Evolutionary conservation across 2,113 vertebrate genomes (phyloP).

Genomic region (Pholis gunnellus): DNA sequence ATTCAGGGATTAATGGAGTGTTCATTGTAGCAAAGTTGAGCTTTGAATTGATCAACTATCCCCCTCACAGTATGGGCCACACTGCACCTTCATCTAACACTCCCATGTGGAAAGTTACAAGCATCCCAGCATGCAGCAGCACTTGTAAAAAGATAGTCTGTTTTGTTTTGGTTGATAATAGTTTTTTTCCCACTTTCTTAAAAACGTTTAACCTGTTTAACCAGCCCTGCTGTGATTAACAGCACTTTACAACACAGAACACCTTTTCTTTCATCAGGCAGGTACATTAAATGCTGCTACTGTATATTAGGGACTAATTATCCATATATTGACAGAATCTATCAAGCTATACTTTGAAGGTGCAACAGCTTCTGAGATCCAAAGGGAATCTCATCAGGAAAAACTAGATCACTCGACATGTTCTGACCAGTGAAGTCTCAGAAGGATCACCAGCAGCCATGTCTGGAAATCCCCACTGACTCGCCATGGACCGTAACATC

Average conservation of each 20-base stretch:
- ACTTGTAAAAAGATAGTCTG: not conserved
- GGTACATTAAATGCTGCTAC: not conserved
- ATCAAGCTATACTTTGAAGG: not conserved
- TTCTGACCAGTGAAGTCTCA: conserved; percentile 66
- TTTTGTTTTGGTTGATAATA: not conserved
- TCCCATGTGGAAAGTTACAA: not conserved
- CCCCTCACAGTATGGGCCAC: conserved; percentile 29
- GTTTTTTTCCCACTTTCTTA: not conserved
- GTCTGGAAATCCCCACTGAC: conserved; percentile 44
- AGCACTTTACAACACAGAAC: not conserved
- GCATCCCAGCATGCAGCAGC: not conserved
- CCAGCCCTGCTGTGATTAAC: conserved; percentile 5
- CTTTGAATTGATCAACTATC: conserved; percentile 70
- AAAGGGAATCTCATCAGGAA: not conserved
- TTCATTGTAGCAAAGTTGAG: conserved; percentile 39
- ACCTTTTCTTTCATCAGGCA: not conserved
- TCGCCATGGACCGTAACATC: conserved; percentile 56
- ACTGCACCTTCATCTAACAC: conserved; percentile 1
- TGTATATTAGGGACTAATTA: conserved; percentile 2
- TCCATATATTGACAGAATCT: not conserved
- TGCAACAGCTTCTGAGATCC: not conserved
- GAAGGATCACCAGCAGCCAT: conserved; percentile 52
- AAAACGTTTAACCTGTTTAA: not conserved
- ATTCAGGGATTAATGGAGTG: conserved; percentile 77
- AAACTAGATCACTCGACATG: conserved; percentile 37